Conservation (phyloP, 2,797 vertebrate species). For the Todus mexicanus region DNA sequence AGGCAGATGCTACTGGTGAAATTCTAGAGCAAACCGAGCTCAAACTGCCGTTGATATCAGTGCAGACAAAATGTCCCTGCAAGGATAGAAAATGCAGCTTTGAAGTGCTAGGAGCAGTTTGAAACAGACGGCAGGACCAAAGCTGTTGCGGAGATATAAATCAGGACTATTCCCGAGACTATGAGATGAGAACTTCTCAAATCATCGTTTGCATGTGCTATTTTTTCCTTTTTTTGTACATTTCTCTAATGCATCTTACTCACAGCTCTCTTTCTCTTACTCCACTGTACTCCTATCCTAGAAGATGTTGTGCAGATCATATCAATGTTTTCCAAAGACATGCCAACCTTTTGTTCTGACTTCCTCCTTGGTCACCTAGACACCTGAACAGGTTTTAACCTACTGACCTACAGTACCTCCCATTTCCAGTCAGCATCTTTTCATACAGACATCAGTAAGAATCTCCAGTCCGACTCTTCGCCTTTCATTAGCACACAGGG, state of each 20-base stretch:
- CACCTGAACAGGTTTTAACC: background rate
- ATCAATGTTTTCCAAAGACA: background rate
- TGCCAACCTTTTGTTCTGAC: background rate
- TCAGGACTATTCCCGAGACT: background rate
- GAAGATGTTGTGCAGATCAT: constrained; percentile 8
- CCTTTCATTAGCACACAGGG: background rate
- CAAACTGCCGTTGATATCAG: background rate
- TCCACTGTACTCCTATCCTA: background rate
- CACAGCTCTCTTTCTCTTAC: background rate
- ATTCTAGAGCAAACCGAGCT: background rate
- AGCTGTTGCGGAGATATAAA: background rate
- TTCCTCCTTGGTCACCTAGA: background rate
- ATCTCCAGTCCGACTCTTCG: background rate
- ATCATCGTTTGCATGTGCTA: background rate
- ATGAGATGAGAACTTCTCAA: background rate
- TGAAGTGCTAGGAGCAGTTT: background rate
- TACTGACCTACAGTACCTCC: background rate
- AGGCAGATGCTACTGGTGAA: constrained; percentile 10
- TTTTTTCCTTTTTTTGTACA: background rate
- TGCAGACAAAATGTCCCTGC: background rate
- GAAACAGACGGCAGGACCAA: background rate
- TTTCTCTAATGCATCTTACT: background rate
- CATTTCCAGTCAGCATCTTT: background rate
- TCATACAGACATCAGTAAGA: background rate
- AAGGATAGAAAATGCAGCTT: background rate